Base-by-base conservation (phyloP, 2,797 vertebrate species). In the Toxotes lorentzi region DNA sequence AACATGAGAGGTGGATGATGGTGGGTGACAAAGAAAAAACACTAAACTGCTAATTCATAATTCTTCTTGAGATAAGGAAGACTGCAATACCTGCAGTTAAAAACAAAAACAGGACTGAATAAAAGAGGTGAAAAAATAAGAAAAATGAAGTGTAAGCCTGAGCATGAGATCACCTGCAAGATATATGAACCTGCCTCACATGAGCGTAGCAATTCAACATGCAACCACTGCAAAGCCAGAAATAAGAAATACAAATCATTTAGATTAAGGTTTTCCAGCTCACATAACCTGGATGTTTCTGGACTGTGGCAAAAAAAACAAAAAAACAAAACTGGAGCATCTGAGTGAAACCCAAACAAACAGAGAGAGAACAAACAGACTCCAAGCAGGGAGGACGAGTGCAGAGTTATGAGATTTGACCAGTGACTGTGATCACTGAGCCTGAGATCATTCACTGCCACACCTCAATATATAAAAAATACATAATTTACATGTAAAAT, bases 21-120 rank as follows among this genome's bases (percentile, higher is more conserved):
- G 24, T 32, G 35, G 58, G 17, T n/a, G 30, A 51, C 61, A 35
- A 19, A 61, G 48, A 66, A 62, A 45, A 79, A 60, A 69, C 56
- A 70, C 27, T 35, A 35, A 54, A 56, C 56, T 51, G 64, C 32
- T 76, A 73, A 82, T 72, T 61, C 50, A 79, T 83, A 69, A 56
- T 70, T 61, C 65, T 58, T 62, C n/a, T 61, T 40, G 61, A 79
- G 79, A 81, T 83, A 76, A 85, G 70, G 64, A 70, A 60, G 43
- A 51, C 68, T 60, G 35, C 7, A 12, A 63, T 58, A 54, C n/a
- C 30, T 7, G n/a, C 10, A 21, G 64, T 73, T 47, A 38, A 24
- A 5, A 23, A 50, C 11, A 14, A 30, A 13, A 43, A 43, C 27
- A 65, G 12, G 23, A 32, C 30, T 65, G 56, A 71, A 73, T 50